Evolutionary conservation across 1,140 invertebrate genomes (phyloP), one percentile per base, ranked within the genome.

Genomic region (Zaprionus capensis): DNA sequence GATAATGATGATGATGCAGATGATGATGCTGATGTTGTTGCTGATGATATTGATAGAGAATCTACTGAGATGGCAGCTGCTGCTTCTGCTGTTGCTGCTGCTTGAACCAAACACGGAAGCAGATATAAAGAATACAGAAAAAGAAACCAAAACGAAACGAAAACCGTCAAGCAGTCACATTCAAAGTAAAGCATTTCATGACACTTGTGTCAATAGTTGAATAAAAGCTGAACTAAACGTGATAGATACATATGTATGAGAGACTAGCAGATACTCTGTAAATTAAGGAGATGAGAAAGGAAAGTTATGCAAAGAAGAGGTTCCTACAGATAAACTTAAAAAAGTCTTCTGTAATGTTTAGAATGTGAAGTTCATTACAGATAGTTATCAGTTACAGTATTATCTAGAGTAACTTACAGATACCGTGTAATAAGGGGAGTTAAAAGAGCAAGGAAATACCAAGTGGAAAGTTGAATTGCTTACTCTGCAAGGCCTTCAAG

Each of bases 201-300:
- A 62, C 82, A 86, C 72, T 87, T 87, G 83, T 87, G 83, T 86
- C 83, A 86, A 86, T 86, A 86, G 76, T 75, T 78, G 56, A 68
- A 41, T 46, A 36, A 56, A 70, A 61, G 20, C 11, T 31, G 20
- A 49, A 36, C 64, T 70, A 26, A 28, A 51, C 9, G 2, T 20
- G 11, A 24, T 17, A 46, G n/a, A 51, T 2, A 1, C 4, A n/a
- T 14, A 41, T 41, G 5, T 28, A 69, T 57, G 34, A 17, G n/a
- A 34, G 5, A 59, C 38, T 68, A 0, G 14, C 9, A 58, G 20
- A 67, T 58, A 58, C 55, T 3, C 26, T 51, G 17, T 61, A 56
- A 56, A 7, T 15, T 4, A 14, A 28, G 5, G 1, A 5, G 26
- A 15, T 15, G 15, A 9, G 15, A 28, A 15, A 5, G 24, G 11